These are phyloP conservation scores for Athrips mouffetella DNA, from an alignment of 2,888 invertebrate genomes.

Conservation along the genomic window DNA sequence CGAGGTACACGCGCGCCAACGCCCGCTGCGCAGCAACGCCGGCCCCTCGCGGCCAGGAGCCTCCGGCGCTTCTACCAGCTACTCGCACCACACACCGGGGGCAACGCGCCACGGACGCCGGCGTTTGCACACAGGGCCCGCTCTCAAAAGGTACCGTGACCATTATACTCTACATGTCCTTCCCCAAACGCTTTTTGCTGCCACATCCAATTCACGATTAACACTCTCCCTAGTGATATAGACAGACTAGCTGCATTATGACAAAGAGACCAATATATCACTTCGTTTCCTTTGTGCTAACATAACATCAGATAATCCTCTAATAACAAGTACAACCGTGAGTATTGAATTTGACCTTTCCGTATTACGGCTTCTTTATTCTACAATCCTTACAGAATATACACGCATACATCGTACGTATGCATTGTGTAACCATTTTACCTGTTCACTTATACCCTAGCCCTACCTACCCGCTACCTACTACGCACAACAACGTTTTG, in stretches of 20 bases:
- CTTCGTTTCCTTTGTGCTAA: slow-evolving; percentile 9
- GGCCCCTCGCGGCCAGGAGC: slow-evolving; percentile 74
- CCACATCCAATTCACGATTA: slow-evolving; percentile 37
- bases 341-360: slow-evolving; percentile 52
- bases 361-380: slow-evolving; percentile 53
- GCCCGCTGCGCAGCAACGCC: slow-evolving; percentile 70
- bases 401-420: slow-evolving; percentile 19
- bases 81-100: slow-evolving; percentile 43
- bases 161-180: slow-evolving; percentile 40
- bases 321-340: slow-evolving; percentile 43
- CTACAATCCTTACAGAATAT: slow-evolving; percentile 24
- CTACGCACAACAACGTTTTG: too few species aligned
- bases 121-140: slow-evolving; percentile 65
- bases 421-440: neutral
- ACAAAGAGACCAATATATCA: slow-evolving; percentile 29
- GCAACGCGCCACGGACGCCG: slow-evolving; percentile 58
- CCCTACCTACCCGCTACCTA: neutral
- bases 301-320: slow-evolving; percentile 41
- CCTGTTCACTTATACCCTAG: neutral
- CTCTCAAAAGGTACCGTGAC: slow-evolving; percentile 60
- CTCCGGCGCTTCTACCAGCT: slow-evolving; percentile 62
- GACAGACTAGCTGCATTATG: slow-evolving; percentile 47
- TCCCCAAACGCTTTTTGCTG: slow-evolving; percentile 46
- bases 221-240: slow-evolving; percentile 12
- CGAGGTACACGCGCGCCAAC: slow-evolving; percentile 65